These are phyloP conservation scores for Procambarus clarkii DNA, from an alignment of 1,140 invertebrate species.

Conservation along the genomic window DNA sequence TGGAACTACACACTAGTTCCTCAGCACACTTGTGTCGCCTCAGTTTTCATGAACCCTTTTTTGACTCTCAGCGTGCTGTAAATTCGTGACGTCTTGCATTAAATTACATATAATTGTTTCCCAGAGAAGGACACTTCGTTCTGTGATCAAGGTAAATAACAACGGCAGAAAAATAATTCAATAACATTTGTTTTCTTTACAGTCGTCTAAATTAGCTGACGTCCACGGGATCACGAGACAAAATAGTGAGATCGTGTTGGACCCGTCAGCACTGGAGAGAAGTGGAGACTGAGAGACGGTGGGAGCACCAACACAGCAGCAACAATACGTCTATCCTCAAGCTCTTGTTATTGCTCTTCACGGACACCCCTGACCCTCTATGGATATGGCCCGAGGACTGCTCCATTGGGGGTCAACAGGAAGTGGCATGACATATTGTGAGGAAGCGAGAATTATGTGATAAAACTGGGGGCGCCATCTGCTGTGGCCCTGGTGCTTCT, in stretches of 20 bases:
- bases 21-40: not conserved
- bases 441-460: no score
- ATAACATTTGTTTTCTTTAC: not conserved
- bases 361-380: no score
- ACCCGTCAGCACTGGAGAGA: constrained; percentile 40
- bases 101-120: not conserved
- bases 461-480: no score
- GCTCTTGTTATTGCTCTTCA: not conserved
- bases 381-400: not conserved
- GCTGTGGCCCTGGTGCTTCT: no score
- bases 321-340: not conserved
- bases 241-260: constrained; percentile 41
- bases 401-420: not conserved
- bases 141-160: not conserved
- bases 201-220: constrained; percentile 43
- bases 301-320: not conserved
- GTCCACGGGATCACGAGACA: constrained; percentile 22
- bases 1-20: not conserved
- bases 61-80: no score
- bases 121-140: not conserved
- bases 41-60: not conserved
- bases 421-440: not conserved
- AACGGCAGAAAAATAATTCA: not conserved
- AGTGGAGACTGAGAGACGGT: constrained; percentile 16
- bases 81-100: no score